phyloP scores from a whole-genome alignment of 2,797 vertebrate genomes.

The Phrynocephalus vlangalii region DNA sequence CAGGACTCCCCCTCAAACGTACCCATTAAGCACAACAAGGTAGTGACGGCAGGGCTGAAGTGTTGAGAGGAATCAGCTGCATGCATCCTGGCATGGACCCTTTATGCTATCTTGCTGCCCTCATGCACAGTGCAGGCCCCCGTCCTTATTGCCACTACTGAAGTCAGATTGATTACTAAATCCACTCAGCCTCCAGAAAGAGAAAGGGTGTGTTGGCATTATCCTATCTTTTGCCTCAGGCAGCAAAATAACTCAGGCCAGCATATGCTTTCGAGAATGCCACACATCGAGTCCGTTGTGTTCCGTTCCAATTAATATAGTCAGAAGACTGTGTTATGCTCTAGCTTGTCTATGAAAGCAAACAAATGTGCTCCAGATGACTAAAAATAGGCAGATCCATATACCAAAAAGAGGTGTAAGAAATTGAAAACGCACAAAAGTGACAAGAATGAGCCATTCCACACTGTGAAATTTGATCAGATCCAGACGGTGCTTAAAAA shows the following conservation, averaged over 20 bases:
- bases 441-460: neutral
- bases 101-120: neutral
- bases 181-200: neutral
- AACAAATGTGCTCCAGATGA: neutral
- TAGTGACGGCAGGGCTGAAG: neutral
- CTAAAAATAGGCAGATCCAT: neutral
- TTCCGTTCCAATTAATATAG: constrained; percentile 43
- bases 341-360: neutral
- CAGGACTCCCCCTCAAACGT: neutral
- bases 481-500: too few species aligned
- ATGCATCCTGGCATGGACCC: too few species aligned
- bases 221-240: neutral
- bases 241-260: neutral
- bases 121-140: neutral
- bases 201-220: neutral
- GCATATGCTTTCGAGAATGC: constrained; percentile 40
- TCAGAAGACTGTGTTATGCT: constrained; percentile 7
- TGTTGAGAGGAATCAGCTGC: neutral
- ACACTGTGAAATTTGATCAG: too few species aligned
- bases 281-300: neutral
- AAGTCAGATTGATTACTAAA: neutral
- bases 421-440: neutral
- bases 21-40: neutral
- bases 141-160: neutral
- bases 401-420: neutral